Evolutionary conservation across 2,113 vertebrate genomes (phyloP), one percentile per base, ranked within the genome.

Genomic region (Zosterops lateralis): DNA sequence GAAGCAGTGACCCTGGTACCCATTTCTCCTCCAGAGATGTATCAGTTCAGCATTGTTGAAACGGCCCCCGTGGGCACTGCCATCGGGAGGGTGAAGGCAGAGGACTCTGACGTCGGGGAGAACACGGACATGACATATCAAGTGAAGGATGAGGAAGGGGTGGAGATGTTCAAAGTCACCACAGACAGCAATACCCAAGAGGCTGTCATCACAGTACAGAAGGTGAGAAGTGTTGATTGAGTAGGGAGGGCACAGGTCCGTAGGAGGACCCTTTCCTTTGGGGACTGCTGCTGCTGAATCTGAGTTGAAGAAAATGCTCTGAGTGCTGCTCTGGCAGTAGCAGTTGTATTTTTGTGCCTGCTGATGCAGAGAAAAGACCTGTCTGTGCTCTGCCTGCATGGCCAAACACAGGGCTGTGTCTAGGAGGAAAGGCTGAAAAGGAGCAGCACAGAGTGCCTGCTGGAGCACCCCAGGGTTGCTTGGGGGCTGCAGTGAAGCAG

Each of bases 41-140:
- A 99, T 96, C 99, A 99, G 98, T 99, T 99, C 97, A 98, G 98
- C 29, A 96, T 99, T 68, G 98, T 98, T 4, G 99, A 99, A 96
- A 98, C 98, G 0, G 98, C 98, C 3, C 97, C 98, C 0, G 96
- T 99, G 6, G 99, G 99, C 87, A 99, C 98, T 0, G 98, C 99
- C 1, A 97, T 99, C 12, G 99, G 99, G 34, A 97, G 98, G 3
- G 98, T 99, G 96, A 99, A 98, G 93, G 99, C 99, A 24, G 98
- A 98, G 17, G 99, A 99, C 58, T 98, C 98, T 0, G 99, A 99
- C 64, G 98, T 99, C 93, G 99, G 99, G 2, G 99, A 99, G 91
- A 99, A 99, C 97, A 99, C 99, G 0, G 99, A 99, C 96, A 99
- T 99, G 99, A 99, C 97, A 12, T 99, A 99, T 58, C 98, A 98